Evolutionary conservation across 2,888 invertebrate genomes (phyloP).

Genomic region (Allacma fusca): DNA sequence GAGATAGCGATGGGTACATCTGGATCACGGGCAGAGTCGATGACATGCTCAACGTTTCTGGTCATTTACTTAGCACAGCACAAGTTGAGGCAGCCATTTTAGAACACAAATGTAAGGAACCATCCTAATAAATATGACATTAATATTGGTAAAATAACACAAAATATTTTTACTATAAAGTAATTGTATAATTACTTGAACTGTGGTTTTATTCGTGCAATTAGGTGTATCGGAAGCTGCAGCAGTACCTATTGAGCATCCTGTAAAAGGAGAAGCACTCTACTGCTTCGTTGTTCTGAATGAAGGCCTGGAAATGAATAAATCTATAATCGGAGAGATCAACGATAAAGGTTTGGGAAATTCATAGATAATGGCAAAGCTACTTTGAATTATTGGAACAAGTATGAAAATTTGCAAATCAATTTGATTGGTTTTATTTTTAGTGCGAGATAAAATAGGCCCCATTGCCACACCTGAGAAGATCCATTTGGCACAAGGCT

Average conservation of each 20-base stretch:
- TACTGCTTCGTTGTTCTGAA: slow-evolving; percentile 97
- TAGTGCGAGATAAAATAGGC: slow-evolving; percentile 82
- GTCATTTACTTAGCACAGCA: slow-evolving; percentile 96
- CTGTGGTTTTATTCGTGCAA: too few relatives aligned
- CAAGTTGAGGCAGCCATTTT: slow-evolving; percentile 72
- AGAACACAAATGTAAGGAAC: slow-evolving; percentile 55
- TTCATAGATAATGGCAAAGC: slow-evolving; percentile 40
- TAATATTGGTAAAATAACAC: too few relatives aligned
- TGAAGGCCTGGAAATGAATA: slow-evolving; percentile 75
- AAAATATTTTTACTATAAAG: too few relatives aligned
- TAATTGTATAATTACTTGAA: too few relatives aligned
- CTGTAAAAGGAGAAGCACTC: slow-evolving; percentile 94
- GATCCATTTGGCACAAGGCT: slow-evolving; percentile 89
- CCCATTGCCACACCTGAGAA: slow-evolving; percentile 95
- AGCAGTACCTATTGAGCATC: slow-evolving; percentile 93
- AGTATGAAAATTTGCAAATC: neutral
- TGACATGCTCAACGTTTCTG: slow-evolving; percentile 98
- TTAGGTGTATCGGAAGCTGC: slow-evolving; percentile 90
- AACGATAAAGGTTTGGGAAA: slow-evolving; percentile 73
- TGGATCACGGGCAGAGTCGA: slow-evolving; percentile 98
- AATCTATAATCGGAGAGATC: slow-evolving; percentile 75
- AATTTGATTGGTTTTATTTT: neutral
- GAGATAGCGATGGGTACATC: slow-evolving; percentile 92
- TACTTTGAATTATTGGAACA: neutral
- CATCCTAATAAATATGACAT: too few relatives aligned